Conservation (phyloP, 1,140 invertebrate genomes). For the Mactra quadrangularis region DNA sequence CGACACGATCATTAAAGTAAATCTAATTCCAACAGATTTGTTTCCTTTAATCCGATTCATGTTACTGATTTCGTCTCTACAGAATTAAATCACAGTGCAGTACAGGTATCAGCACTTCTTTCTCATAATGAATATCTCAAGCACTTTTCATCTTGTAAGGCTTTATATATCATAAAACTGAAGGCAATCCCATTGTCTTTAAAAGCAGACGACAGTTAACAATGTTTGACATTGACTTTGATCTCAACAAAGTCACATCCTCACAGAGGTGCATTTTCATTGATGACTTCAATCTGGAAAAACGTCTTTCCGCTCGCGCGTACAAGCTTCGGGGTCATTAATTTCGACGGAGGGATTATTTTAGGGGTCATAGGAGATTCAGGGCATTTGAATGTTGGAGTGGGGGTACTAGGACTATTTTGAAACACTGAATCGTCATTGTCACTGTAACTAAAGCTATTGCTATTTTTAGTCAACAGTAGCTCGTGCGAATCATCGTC, state of each 20-base stretch:
- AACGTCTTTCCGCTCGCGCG: conserved; percentile 34
- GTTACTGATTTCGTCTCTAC: no score
- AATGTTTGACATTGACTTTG: no score
- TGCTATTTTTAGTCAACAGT: conserved; percentile 36
- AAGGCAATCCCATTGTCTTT: no score
- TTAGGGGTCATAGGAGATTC: conserved; percentile 45
- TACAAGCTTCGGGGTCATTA: conserved; percentile 21
- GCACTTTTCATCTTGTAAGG: no score
- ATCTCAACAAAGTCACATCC: neutral
- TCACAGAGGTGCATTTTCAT: conserved; percentile 68
- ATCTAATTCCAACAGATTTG: no score
- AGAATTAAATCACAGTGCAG: no score
- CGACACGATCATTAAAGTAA: no score
- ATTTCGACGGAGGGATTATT: neutral
- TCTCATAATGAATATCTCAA: no score
- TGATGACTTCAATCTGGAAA: conserved; percentile 68
- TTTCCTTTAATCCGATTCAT: no score
- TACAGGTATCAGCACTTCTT: no score
- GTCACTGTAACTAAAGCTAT: conserved; percentile 50
- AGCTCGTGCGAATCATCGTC: conserved; percentile 62
- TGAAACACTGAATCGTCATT: conserved; percentile 67
- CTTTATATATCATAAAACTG: no score
- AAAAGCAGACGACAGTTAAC: no score
- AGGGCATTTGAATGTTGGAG: conserved; percentile 18
- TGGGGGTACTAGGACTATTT: conserved; percentile 19